Evolutionary conservation across 2,888 invertebrate species (phyloP), one percentile per base, ranked within the genome.

Genomic region (Callyntrura sp.): DNA sequence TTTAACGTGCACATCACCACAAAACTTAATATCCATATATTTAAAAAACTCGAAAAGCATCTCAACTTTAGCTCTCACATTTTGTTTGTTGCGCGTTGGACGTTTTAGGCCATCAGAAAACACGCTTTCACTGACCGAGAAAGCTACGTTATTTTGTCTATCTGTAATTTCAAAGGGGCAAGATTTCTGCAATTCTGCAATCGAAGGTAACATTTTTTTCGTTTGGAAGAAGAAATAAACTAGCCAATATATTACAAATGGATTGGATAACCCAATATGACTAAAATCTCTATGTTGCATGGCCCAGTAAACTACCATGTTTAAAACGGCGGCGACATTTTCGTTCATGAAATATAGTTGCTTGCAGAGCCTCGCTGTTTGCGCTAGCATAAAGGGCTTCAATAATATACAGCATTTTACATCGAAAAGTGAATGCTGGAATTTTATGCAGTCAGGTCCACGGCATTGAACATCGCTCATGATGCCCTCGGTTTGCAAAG

Each of bases 291-390:
- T 5, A 60, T 23, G 60, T 23, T 76, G 43, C 23, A 12, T 48
- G 11, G 76, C 76, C 76, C 76, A 76, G 23, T 76, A 76, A 2
- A 12, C 43, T 1, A 76, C 76, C 45, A 76, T 23, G 8, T 23
- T 76, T 23, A 76, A 1, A 11, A 76, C 11, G 0, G 45, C n/a
- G 5, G 76, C 8, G 3, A 43, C 43, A 3, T 9, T 48, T 48
- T 76, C 45, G 20, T 48, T 17, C 76, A 76, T 45, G 43, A 2
- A 76, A 76, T 43, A 76, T 1, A 76, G 6, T 45, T 76, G 45
- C 48, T 76, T 76, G 17, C 43, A 43, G 14, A 76, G 23, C 76
- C n/a, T 45, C 3, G 76, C 48, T 5, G 76, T 76, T 17, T 76
- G 76, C 3, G 48, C 48, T 17, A 43, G 2, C 76, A 43, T 76